Evolutionary conservation across 2,113 vertebrate genomes (phyloP).

Genomic region (Pangasianodon gigas): DNA sequence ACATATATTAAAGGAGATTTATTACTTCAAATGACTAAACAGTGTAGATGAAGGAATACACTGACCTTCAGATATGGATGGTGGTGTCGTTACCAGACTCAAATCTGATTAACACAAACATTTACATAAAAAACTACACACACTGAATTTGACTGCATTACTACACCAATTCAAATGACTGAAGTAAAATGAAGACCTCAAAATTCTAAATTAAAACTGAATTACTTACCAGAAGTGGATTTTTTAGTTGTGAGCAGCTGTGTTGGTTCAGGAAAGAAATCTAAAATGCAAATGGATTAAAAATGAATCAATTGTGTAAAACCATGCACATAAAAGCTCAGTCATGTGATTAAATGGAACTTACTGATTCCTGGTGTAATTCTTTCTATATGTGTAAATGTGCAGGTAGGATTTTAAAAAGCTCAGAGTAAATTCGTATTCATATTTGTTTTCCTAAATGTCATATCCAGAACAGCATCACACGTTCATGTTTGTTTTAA

Average conservation of each 20-base stretch:
- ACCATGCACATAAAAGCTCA: neutral
- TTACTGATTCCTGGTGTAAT: too few relatives aligned
- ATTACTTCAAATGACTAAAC: neutral
- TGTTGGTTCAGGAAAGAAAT: neutral
- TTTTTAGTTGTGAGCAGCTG: neutral
- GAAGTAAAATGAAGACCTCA: neutral
- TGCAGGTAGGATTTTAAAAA: too few relatives aligned
- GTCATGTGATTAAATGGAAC: neutral
- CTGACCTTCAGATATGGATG: neutral
- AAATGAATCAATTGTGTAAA: neutral
- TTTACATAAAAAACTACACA: neutral
- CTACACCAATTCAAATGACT: neutral
- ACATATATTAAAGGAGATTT: neutral
- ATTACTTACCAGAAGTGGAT: neutral
- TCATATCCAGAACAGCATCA: conserved; percentile 32
- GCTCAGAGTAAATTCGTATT: too few relatives aligned
- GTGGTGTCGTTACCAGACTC: neutral
- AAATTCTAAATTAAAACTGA: neutral
- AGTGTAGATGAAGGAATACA: neutral
- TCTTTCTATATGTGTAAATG: too few relatives aligned
- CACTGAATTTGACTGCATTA: neutral
- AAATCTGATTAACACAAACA: neutral
- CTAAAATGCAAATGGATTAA: neutral
- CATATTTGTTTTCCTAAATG: too few relatives aligned
- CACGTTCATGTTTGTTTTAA: conserved; percentile 6